Percentiles rank a stretch among this genome's conserved stretches.
Conservation (phyloP, 1,140 invertebrate species). For the Drosophila setifemur region DNA sequence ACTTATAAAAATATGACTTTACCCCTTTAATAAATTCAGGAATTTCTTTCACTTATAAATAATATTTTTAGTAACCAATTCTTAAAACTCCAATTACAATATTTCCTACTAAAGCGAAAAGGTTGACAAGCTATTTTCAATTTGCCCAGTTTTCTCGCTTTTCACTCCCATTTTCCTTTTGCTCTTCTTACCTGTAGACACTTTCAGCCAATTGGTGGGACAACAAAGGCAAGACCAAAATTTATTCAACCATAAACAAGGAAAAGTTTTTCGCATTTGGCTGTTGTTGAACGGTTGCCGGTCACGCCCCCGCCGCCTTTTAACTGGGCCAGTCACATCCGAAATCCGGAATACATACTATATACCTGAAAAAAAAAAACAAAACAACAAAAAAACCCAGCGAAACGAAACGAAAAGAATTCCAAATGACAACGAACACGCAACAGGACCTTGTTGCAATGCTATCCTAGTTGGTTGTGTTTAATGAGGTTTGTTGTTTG, state of each 20-base stretch:
- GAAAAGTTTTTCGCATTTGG: conserved; percentile 26
- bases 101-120: too few relatives aligned
- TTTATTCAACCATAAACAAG: conserved; percentile 35
- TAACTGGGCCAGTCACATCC: conserved; percentile 27
- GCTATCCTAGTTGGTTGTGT: conserved; percentile 21
- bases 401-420: neutral
- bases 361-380: too few relatives aligned
- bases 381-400: neutral
- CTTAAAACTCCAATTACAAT: too few relatives aligned
- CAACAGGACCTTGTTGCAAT: conserved; percentile 36
- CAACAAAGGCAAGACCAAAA: conserved; percentile 7
- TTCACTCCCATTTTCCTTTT: too few relatives aligned
- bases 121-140: neutral
- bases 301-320: conserved; percentile 28
- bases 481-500: conserved; percentile 43
- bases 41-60: too few relatives aligned
- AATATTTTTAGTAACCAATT: too few relatives aligned
- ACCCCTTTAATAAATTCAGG: too few relatives aligned
- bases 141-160: neutral
- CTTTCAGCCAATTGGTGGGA: conserved; percentile 21
- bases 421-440: conserved; percentile 41
- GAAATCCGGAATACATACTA: too few relatives aligned
- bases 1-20: too few relatives aligned
- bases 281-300: conserved; percentile 41
- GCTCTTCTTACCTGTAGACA: conserved; percentile 11